phyloP scores from a whole-genome alignment of 2,797 vertebrate genomes.

The Myioborus miniatus region DNA sequence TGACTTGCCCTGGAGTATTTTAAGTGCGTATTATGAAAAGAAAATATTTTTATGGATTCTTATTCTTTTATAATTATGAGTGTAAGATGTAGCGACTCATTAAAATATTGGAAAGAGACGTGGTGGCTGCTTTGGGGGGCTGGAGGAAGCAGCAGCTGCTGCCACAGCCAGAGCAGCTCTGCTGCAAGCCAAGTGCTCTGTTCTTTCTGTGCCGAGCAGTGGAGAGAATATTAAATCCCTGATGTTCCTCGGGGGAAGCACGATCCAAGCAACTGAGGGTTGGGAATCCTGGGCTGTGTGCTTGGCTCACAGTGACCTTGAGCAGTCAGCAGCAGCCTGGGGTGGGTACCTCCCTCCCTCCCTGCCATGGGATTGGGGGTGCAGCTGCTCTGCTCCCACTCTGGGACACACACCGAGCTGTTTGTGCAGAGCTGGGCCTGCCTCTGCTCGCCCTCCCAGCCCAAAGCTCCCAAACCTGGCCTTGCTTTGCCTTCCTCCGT shows the following conservation, averaged over 20 bases:
- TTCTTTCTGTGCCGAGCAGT: neutral
- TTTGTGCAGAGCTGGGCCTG: neutral
- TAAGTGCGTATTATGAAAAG: conserved; percentile 90
- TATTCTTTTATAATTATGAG: conserved; percentile 89
- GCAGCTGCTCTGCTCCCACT: neutral
- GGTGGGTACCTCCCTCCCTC: neutral
- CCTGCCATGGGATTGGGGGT: fast-evolving
- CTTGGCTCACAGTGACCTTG: neutral
- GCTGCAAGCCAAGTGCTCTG: neutral
- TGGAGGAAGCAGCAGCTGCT: neutral
- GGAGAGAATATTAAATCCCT: conserved; percentile 23
- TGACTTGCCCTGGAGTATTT: conserved; percentile 81
- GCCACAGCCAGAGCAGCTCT: neutral
- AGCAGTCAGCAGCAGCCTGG: neutral
- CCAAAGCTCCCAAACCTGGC: neutral
- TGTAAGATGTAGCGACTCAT: conserved; percentile 84
- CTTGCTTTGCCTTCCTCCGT: neutral
- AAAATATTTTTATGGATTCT: conserved; percentile 95
- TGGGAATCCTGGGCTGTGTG: neutral
- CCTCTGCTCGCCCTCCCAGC: neutral
- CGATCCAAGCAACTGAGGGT: neutral
- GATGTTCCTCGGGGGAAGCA: neutral
- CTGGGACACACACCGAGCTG: neutral
- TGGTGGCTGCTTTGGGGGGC: neutral
- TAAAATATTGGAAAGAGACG: conserved; percentile 77